phyloP scores from a whole-genome alignment of 2,888 invertebrate species.

The Acanthococcus lagerstroemiae region DNA sequence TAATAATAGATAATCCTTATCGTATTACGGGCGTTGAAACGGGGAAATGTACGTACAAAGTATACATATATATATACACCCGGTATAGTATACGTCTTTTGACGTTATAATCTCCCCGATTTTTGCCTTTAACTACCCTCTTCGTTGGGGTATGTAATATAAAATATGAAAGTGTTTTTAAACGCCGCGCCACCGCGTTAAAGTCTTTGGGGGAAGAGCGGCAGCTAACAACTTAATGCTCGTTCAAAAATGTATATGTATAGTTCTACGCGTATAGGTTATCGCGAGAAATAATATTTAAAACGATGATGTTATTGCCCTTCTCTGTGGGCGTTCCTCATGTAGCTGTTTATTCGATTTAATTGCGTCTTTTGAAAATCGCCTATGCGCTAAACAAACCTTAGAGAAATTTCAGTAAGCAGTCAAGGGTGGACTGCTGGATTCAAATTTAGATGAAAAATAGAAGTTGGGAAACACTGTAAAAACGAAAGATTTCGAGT shows the following conservation, averaged over 20 bases:
- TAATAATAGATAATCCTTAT: slow-evolving; percentile 30
- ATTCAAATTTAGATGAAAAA: no score
- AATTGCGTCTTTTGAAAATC: no score
- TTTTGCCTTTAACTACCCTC: neutral
- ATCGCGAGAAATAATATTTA: neutral
- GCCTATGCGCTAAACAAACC: no score
- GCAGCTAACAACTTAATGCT: neutral
- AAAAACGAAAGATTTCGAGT: no score
- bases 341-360: no score
- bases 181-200: neutral
- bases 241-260: neutral
- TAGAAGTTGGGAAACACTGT: no score
- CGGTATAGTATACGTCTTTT: neutral
- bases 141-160: neutral
- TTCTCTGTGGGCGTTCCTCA: no score
- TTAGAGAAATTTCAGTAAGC: no score
- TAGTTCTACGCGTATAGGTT: neutral
- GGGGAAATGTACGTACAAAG: no score
- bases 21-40: slow-evolving; percentile 26
- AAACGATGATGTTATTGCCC: no score
- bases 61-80: neutral
- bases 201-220: neutral
- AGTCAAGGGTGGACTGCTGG: no score
- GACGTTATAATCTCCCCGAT: slow-evolving; percentile 4
- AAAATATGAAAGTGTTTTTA: neutral